Percentiles rank a stretch among this genome's conserved stretches.
phyloP scores from a whole-genome alignment of 2,113 vertebrate species.

The Megaceryle maxima region DNA sequence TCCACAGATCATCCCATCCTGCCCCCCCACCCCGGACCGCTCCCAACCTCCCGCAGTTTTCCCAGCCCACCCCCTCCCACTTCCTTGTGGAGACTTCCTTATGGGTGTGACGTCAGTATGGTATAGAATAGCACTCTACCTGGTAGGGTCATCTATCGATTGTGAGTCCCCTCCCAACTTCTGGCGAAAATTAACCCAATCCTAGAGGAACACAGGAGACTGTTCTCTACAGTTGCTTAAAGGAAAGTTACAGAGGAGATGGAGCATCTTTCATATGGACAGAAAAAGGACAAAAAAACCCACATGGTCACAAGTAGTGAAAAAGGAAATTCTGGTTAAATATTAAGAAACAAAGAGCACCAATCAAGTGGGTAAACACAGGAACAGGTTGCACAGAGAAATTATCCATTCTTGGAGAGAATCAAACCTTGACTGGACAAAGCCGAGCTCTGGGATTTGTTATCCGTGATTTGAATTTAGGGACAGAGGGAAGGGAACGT shows the following conservation, averaged over 20 bases:
- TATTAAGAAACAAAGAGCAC: not conserved
- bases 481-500: not conserved
- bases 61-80: no score
- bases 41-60: no score
- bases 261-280: rapidly evolving
- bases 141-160: no score
- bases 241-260: not conserved
- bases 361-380: not conserved
- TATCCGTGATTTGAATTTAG: not conserved
- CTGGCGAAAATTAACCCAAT: no score
- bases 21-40: no score
- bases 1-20: no score
- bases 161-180: no score
- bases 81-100: no score
- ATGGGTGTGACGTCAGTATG: no score
- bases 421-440: not conserved
- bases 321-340: not conserved
- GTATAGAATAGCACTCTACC: no score
- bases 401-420: not conserved
- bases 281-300: not conserved
- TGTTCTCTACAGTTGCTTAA: not conserved
- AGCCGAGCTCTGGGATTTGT: not conserved
- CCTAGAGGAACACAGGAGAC: no score
- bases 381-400: not conserved
- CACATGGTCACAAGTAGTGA: not conserved